phyloP scores from a whole-genome alignment of 2,797 vertebrate species.

The Ctenosaura bakeri region DNA sequence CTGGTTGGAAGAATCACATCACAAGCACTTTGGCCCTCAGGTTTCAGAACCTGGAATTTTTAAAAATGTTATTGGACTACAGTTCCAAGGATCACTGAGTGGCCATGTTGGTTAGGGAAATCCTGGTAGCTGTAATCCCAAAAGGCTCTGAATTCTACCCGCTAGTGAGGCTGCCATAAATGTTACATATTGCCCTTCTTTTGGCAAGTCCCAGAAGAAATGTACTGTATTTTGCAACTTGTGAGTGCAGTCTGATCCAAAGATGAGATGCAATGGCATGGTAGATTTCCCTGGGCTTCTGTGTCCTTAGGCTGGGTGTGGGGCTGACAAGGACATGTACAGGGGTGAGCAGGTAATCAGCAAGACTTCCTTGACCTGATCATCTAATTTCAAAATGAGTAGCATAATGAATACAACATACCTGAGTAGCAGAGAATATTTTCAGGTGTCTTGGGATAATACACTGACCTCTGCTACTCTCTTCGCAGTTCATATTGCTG shows the following conservation, averaged over 20 bases:
- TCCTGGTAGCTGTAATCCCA: neutral
- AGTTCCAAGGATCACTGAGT: neutral
- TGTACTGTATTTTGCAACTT: neutral
- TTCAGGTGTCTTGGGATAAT: neutral
- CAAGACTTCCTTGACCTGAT: neutral
- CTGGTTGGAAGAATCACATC: neutral
- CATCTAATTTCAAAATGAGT: neutral
- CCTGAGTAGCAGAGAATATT: constrained; percentile 7
- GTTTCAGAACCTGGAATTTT: neutral
- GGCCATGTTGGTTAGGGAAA: neutral
- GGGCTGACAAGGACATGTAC: neutral
- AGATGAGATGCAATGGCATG: constrained; percentile 1
- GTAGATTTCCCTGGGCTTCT: constrained; percentile 4
- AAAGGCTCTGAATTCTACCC: neutral
- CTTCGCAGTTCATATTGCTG: constrained; percentile 24
- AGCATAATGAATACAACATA: constrained; percentile 22
- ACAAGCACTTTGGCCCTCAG: no score
- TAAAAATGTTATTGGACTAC: neutral
- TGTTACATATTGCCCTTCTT: neutral
- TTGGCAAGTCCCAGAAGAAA: neutral
- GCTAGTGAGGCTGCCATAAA: neutral
- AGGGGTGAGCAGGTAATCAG: neutral
- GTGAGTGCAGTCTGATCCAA: neutral
- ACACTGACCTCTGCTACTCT: constrained; percentile 1
- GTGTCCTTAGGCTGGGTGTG: neutral